Evolutionary conservation across 2,797 vertebrate species (phyloP).

Genomic region (Arctocebus calabarensis): DNA sequence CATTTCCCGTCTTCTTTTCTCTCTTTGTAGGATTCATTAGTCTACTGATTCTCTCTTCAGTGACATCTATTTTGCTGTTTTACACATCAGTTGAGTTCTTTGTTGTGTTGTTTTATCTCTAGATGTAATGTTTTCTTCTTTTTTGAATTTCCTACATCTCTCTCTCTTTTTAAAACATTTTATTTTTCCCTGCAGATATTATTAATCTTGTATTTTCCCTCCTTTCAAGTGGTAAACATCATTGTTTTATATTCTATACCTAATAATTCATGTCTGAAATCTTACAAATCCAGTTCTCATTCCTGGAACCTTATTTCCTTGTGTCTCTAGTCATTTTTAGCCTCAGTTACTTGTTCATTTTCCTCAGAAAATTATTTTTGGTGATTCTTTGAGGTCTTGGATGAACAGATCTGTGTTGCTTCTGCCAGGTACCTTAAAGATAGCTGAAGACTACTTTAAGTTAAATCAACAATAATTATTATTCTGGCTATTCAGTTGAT

Average conservation of each 20-base stretch:
- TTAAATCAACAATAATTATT: background rate
- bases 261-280: background rate
- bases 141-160: constrained; percentile 14
- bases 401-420: background rate
- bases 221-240: background rate
- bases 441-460: background rate
- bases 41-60: constrained; percentile 28
- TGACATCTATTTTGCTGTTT: background rate
- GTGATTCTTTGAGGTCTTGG: constrained; percentile 7
- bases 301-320: background rate
- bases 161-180: background rate
- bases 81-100: background rate
- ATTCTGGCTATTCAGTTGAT: background rate
- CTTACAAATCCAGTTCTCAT: background rate
- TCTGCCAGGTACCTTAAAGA: background rate
- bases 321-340: background rate
- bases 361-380: constrained; percentile 17
- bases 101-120: background rate
- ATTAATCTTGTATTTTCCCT: background rate
- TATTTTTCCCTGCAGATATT: background rate
- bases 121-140: background rate
- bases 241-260: background rate
- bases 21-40: background rate
- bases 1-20: background rate
- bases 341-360: background rate